Base-by-base conservation (phyloP, 1,140 invertebrate genomes). In the Helicorthomorpha holstii region DNA sequence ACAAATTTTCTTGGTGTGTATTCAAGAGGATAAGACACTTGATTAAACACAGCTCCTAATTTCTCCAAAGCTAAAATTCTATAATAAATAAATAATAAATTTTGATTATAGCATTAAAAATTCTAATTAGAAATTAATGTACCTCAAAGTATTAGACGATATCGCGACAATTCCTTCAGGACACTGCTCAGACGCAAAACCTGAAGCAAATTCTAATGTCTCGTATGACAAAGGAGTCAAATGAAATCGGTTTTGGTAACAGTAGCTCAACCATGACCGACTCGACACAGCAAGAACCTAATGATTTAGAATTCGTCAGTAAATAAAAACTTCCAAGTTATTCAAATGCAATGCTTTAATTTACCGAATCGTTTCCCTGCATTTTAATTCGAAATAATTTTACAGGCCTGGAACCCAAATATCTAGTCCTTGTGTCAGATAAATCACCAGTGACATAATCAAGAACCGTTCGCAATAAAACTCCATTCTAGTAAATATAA, bases 111-210 rank as follows among this genome's bases (percentile, higher is more conserved):
- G n/a, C n/a, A n/a, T n/a, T 21, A 1, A 54, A 48, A 7, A 29
- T 14, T 24, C 42, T 3, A 43, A 34, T 27, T 26, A 52, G 22
- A 46, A 48, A 14, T 3, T 3, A 14, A 57, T 54, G 24, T 54
- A 73, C 73, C 92, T 77, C 25, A 99, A 71, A 0, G 94, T 98
- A 61, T 98, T 98, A 0, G 88, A 88, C 0, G 93, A 95, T 67
- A 99, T 98, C 0, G 96, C 95, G 4, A 99, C 96, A 58, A 99
- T 95, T 57, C 94, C 96, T 69, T 99, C 96, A 1, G 92, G 90
- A 75, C 95, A 99, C 67, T 99, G 95, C 69, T 98, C 94, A 53
- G 91, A 96, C 52, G 90, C 90, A 65, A 98, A 99, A 12, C 93
- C 92, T 0, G 92, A 93, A 0, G 96, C 95, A 72, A 94, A 97